Evolutionary conservation across 2,113 vertebrate species (phyloP).

Genomic region (Ptychochromis oligacanthus): DNA sequence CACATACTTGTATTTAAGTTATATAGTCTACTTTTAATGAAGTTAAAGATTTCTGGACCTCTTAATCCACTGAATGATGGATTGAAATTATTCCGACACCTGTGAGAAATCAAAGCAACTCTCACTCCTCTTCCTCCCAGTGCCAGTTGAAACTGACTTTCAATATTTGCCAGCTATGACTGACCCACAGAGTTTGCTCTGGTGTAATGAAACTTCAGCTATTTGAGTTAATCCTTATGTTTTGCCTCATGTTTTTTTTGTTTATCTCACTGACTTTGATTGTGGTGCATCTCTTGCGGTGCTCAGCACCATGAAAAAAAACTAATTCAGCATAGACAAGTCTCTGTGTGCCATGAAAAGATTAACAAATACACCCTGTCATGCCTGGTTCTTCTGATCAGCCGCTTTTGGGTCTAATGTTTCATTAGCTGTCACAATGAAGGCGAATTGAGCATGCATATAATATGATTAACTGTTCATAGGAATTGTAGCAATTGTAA

Average conservation of each 20-base stretch:
- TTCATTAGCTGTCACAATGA: conserved; percentile 17
- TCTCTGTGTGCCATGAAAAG: conserved; percentile 4
- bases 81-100: not conserved
- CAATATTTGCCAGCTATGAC: conserved; percentile 12
- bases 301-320: conserved; percentile 4
- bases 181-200: conserved; percentile 4
- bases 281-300: not conserved
- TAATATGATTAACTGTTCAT: conserved; percentile 29
- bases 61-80: not conserved
- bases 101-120: conserved; percentile 14
- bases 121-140: no score
- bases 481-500: conserved; percentile 26
- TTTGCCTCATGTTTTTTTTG: conserved; percentile 25
- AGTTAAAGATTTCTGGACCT: not conserved
- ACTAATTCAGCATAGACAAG: not conserved
- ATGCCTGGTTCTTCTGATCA: conserved; percentile 5
- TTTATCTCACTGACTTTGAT: conserved; percentile 21
- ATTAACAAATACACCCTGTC: conserved; percentile 33
- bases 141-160: no score
- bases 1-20: not conserved
- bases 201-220: conserved; percentile 24
- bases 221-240: conserved; percentile 23
- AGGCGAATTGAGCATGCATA: conserved; percentile 20
- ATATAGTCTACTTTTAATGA: not conserved
- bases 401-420: conserved; percentile 13